Base-by-base conservation (phyloP, 2,888 invertebrate genomes). In the Aspidiotus destructor region DNA sequence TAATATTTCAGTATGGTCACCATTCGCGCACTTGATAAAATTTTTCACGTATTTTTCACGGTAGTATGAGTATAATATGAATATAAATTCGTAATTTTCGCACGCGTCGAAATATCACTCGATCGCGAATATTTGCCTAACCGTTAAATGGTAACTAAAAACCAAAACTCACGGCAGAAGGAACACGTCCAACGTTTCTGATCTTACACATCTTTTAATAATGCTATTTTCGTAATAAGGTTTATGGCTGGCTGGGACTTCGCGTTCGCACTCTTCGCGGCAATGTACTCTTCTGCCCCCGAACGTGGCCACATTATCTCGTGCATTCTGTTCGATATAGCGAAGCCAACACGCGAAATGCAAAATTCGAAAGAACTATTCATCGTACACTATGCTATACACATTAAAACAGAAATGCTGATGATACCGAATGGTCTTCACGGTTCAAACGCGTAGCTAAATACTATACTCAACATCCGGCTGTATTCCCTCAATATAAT, bases 161-260 rank as follows among this genome's bases (percentile, higher is more conserved):
- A 28, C 28, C 41, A 10, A 48, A n/a, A 17, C 28, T 16, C 41
- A 15, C 48, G 17, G 15, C 42, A 42, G 28, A 48, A 13, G 17
- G 16, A 40, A 54, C 57, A 57, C 55, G 54, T 64, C 55, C 54
- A 57, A 28, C 28, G 28, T 28, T 28, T 28, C 28, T 28, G 28
- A 28, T 28, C 28, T 28, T 28, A 28, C 28, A 28, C 28, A 28
- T 28, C 28, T 57, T 64, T 64, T 54, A 42, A 60, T 54, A 54
- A 65, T 11, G 65, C 65, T 65, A 65, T 65, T 65, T 65, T 65
- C 42, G 65, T 65, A 58, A 48, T 65, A 64, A 64, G 64, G 64
- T 65, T 57, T 57, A 65, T 58, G 44, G 58, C 57, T 28, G 28
- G 28, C 28, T 28, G 28, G 28, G 28, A 28, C 28, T 28, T 28